Percentiles rank a stretch among this genome's conserved stretches.
Evolutionary conservation across 1,140 invertebrate genomes (phyloP).

Genomic region (Brachionus rubens): DNA sequence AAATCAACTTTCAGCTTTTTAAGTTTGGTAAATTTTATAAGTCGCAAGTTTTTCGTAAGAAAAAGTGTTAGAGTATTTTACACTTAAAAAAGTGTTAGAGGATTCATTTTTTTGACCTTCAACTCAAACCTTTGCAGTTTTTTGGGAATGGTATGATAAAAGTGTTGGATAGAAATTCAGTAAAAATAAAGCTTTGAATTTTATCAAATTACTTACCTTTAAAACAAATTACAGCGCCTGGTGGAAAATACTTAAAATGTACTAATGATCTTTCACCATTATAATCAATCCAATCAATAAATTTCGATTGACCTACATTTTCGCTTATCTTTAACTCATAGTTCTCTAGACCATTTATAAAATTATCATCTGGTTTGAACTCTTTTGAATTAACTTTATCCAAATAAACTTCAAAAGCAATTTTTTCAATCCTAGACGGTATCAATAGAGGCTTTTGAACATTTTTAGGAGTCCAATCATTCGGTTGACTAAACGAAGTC

Average conservation of each 20-base stretch:
- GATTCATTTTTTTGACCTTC: too few relatives aligned
- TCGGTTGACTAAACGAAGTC: background rate
- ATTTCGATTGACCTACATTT: slow-evolving; percentile 6
- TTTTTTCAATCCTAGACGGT: slow-evolving; percentile 14
- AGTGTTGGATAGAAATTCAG: too few relatives aligned
- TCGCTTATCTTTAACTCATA: background rate
- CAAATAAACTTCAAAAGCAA: background rate
- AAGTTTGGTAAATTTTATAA: too few relatives aligned
- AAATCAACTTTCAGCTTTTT: too few relatives aligned
- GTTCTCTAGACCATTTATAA: slow-evolving; percentile 37
- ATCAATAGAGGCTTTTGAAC: background rate
- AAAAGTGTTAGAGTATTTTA: too few relatives aligned
- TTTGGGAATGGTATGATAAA: too few relatives aligned
- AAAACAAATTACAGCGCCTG: slow-evolving; percentile 35
- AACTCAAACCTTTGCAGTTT: too few relatives aligned
- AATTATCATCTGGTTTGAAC: background rate
- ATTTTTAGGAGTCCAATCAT: slow-evolving; percentile 27
- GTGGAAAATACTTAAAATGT: slow-evolving; percentile 35
- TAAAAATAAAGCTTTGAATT: too few relatives aligned
- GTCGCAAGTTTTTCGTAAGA: too few relatives aligned
- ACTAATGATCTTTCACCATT: background rate
- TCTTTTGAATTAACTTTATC: background rate
- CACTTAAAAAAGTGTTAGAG: too few relatives aligned
- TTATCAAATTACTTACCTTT: slow-evolving; percentile 10
- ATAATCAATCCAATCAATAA: slow-evolving; percentile 33